Percentiles rank a stretch among this genome's conserved stretches.
Evolutionary conservation across 2,797 vertebrate species (phyloP).

Genomic region (Choloepus didactylus): DNA sequence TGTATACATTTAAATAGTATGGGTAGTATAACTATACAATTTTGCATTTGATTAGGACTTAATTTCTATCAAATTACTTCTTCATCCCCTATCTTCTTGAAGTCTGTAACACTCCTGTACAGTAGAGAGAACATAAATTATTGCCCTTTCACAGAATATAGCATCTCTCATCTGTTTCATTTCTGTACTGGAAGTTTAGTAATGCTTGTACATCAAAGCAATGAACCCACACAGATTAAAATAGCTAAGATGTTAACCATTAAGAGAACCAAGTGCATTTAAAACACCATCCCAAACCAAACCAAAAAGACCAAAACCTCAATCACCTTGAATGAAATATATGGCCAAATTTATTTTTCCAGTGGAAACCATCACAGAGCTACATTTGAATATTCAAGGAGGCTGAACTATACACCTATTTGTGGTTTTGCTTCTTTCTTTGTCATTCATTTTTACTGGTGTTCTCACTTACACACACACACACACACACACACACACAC

Average conservation of each 20-base stretch:
- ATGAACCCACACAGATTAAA: background rate
- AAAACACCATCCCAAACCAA: background rate
- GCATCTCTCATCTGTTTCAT: background rate
- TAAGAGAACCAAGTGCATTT: background rate
- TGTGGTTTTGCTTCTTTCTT: constrained; percentile 19
- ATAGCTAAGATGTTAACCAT: background rate
- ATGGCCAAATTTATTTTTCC: background rate
- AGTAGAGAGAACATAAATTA: background rate
- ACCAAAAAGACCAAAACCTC: background rate
- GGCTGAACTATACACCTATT: background rate
- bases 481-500: background rate
- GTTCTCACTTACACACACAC: background rate
- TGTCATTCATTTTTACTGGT: background rate
- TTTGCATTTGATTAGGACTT: background rate
- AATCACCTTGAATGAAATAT: constrained; percentile 1
- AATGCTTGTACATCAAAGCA: background rate
- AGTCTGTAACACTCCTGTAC: background rate
- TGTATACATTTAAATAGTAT: background rate
- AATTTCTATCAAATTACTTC: background rate
- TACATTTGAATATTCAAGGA: constrained; percentile 13
- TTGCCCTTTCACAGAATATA: background rate
- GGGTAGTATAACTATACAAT: background rate
- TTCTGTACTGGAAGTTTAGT: background rate
- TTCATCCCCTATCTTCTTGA: background rate
- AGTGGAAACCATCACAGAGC: background rate